Evolutionary conservation across 1,140 invertebrate species (phyloP).

Genomic region (Nomia melanderi): DNA sequence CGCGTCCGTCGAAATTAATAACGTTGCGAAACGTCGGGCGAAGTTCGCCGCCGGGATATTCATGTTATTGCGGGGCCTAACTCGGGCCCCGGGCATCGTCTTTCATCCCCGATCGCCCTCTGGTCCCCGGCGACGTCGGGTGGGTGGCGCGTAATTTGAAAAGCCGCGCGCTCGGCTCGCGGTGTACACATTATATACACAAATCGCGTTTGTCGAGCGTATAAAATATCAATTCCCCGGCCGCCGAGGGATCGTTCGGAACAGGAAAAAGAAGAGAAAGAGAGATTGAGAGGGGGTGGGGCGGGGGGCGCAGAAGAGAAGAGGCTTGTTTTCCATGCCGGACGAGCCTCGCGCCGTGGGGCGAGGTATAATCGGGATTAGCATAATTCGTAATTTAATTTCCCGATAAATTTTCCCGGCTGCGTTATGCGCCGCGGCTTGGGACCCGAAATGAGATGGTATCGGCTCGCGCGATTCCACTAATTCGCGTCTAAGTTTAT

Average conservation of each 20-base stretch:
- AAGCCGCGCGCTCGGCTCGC: neutral
- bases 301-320: neutral
- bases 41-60: neutral
- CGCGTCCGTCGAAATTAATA: slow-evolving; percentile 11
- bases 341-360: neutral
- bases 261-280: no score
- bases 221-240: neutral
- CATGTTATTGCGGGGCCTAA: neutral
- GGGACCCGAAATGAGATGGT: slow-evolving; percentile 67
- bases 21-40: neutral
- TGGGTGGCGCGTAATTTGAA: slow-evolving; percentile 32
- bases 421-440: slow-evolving; percentile 34
- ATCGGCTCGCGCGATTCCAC: slow-evolving; percentile 71
- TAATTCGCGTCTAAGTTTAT: slow-evolving; percentile 79
- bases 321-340: neutral
- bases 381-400: slow-evolving; percentile 78
- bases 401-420: slow-evolving; percentile 72
- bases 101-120: slow-evolving; percentile 7
- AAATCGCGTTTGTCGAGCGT: neutral
- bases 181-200: neutral
- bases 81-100: slow-evolving; percentile 12
- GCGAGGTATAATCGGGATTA: slow-evolving; percentile 55
- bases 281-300: no score
- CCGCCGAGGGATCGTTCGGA: slow-evolving; percentile 31
- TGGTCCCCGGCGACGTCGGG: neutral